Percentiles rank a stretch among this genome's conserved stretches.
phyloP scores from a whole-genome alignment of 2,888 invertebrate genomes.

The Ophioninae sp. region DNA sequence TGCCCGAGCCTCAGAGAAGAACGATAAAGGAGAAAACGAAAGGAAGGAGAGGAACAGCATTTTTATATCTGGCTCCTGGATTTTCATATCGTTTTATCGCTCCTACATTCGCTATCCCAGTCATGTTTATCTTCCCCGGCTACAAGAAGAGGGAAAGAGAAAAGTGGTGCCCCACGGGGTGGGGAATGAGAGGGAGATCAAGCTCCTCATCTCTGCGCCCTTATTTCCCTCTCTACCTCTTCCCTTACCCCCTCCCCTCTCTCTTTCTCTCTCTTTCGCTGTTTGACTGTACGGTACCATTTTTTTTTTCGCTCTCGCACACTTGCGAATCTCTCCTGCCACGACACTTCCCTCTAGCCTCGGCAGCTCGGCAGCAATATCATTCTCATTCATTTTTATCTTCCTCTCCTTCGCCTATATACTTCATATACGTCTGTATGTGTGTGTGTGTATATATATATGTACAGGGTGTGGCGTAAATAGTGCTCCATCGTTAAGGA shows the following conservation, averaged over 20 bases:
- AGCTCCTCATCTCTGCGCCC: slow-evolving; percentile 36
- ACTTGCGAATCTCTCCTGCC: slow-evolving; percentile 51
- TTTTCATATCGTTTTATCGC: slow-evolving; percentile 72
- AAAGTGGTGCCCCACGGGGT: slow-evolving; percentile 4
- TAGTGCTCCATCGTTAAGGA: too few relatives aligned
- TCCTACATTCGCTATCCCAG: slow-evolving; percentile 71
- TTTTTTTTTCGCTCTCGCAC: slow-evolving; percentile 51
- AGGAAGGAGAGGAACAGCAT: slow-evolving; percentile 68
- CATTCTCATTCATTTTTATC: slow-evolving; percentile 72
- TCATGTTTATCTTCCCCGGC: slow-evolving; percentile 69
- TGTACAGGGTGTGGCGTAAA: too few relatives aligned
- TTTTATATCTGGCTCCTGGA: slow-evolving; percentile 71
- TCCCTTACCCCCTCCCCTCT: too few relatives aligned
- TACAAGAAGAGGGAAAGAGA: slow-evolving; percentile 50
- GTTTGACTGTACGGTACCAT: slow-evolving; percentile 8
- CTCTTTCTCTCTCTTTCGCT: slow-evolving; percentile 21
- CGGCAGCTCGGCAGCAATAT: slow-evolving; percentile 65
- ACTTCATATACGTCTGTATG: too few relatives aligned
- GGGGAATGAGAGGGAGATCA: slow-evolving; percentile 34
- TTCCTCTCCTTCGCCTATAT: slow-evolving; percentile 49
- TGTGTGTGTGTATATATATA: neutral
- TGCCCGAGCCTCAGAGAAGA: slow-evolving; percentile 24
- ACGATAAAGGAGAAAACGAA: slow-evolving; percentile 48
- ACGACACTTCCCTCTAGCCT: slow-evolving; percentile 50
- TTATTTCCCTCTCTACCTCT: slow-evolving; percentile 47